phyloP scores from a whole-genome alignment of 2,888 invertebrate species.

The Phyllotreta striolata region DNA sequence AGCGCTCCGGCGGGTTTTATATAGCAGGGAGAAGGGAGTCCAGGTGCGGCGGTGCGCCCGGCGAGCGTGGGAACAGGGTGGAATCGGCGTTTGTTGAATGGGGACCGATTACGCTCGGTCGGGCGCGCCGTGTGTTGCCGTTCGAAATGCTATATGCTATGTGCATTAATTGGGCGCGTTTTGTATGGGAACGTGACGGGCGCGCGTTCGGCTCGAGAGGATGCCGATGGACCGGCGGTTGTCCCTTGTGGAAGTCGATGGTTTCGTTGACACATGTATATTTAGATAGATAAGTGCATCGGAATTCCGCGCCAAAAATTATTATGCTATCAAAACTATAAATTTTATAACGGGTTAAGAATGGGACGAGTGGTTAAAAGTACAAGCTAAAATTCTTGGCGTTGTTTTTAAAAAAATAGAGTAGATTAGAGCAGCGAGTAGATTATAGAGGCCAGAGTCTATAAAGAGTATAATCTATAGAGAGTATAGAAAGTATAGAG shows the following conservation, averaged over 20 bases:
- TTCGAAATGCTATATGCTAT: conserved; percentile 24
- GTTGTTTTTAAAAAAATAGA: too few relatives aligned
- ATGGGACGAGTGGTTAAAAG: too few relatives aligned
- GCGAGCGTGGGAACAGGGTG: conserved; percentile 48
- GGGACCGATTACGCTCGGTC: conserved; percentile 36
- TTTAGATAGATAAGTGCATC: conserved; percentile 15
- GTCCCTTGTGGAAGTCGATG: too few relatives aligned
- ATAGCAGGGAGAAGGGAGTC: conserved; percentile 59
- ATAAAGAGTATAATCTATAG: too few relatives aligned
- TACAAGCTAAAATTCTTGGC: too few relatives aligned
- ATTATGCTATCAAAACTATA: too few relatives aligned
- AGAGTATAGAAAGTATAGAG: too few relatives aligned
- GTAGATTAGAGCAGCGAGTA: too few relatives aligned
- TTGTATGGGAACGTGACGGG: conserved; percentile 48
- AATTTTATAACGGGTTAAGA: too few relatives aligned
- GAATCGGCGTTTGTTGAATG: conserved; percentile 36
- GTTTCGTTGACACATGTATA: conserved; percentile 8
- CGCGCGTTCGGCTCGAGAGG: conserved; percentile 44
- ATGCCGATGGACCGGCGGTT: too few relatives aligned
- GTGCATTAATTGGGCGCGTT: conserved; percentile 40
- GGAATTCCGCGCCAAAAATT: too few relatives aligned
- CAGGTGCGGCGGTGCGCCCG: conserved; percentile 42
- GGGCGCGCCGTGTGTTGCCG: conserved; percentile 37
- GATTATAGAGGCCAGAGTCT: too few relatives aligned
- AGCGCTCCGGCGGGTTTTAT: conserved; percentile 68